These are phyloP conservation scores for Neolamprologus devosi DNA, from an alignment of 2,113 vertebrate species.

Conservation along the genomic window DNA sequence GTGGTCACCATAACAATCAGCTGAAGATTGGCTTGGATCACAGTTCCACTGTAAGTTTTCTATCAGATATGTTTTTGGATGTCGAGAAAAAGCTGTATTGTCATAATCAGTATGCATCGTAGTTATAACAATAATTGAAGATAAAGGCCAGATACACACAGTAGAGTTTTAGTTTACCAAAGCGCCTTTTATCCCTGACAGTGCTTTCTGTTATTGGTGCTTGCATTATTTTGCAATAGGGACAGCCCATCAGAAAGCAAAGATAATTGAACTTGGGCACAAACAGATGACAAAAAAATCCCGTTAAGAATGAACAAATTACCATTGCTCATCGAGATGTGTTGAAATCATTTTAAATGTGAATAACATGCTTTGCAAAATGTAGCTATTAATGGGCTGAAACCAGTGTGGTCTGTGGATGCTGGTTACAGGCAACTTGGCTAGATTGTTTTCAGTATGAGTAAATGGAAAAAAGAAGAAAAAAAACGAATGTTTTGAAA, in stretches of 20 bases:
- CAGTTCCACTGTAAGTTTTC: slow-evolving; percentile 5
- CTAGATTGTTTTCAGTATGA: not conserved
- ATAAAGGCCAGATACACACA: not conserved
- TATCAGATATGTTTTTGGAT: not conserved
- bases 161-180: not conserved
- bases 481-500: rapidly evolving
- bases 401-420: not conserved
- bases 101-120: not conserved
- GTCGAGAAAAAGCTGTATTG: not conserved
- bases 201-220: not conserved
- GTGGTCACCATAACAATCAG: not conserved
- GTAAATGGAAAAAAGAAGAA: rapidly evolving
- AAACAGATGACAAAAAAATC: not conserved
- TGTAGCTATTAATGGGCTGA: not conserved
- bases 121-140: not conserved
- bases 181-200: not conserved
- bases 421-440: not conserved
- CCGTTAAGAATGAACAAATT: not conserved
- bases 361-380: not conserved
- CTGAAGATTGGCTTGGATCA: not conserved
- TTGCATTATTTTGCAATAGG: not conserved
- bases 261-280: not conserved
- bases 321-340: not conserved
- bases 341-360: not conserved
- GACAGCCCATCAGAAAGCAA: not conserved